These are phyloP conservation scores for Lonchura striata DNA, from an alignment of 2,113 vertebrate genomes.

Conservation along the genomic window DNA sequence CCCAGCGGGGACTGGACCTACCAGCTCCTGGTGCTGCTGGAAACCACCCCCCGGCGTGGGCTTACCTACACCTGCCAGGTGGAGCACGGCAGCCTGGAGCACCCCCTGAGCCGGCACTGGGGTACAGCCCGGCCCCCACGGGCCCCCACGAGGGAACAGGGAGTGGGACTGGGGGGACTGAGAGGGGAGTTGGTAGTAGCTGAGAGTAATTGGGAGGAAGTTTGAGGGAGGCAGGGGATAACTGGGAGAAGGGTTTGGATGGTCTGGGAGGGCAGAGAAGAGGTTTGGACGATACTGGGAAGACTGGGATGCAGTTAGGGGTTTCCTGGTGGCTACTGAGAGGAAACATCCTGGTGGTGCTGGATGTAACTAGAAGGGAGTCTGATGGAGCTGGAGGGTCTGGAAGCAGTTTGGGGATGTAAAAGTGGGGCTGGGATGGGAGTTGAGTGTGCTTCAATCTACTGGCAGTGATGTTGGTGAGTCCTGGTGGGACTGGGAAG, in stretches of 20 bases:
- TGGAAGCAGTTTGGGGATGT: background rate
- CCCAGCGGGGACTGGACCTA: background rate
- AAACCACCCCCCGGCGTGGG: fast-evolving
- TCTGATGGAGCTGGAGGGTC: background rate
- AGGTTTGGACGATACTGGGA: background rate
- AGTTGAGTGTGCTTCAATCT: background rate
- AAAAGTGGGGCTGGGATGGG: background rate
- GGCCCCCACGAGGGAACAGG: fast-evolving
- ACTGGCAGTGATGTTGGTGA: background rate
- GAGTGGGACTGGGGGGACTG: background rate
- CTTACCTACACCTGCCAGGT: background rate
- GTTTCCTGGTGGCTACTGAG: background rate
- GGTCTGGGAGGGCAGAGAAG: background rate
- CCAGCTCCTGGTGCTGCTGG: background rate
- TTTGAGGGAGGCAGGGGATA: background rate
- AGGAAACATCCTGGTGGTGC: background rate
- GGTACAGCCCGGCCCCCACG: background rate
- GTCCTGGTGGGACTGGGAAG: background rate
- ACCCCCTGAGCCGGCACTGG: background rate
- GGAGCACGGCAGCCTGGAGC: background rate
- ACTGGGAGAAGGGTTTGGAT: background rate
- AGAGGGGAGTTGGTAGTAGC: background rate
- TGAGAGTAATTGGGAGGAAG: background rate
- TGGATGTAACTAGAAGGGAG: background rate
- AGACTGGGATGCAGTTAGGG: background rate